Percentiles rank a stretch among this genome's conserved stretches.
Evolutionary conservation across 2,113 vertebrate genomes (phyloP).

Genomic region (Tylochromis polylepis): DNA sequence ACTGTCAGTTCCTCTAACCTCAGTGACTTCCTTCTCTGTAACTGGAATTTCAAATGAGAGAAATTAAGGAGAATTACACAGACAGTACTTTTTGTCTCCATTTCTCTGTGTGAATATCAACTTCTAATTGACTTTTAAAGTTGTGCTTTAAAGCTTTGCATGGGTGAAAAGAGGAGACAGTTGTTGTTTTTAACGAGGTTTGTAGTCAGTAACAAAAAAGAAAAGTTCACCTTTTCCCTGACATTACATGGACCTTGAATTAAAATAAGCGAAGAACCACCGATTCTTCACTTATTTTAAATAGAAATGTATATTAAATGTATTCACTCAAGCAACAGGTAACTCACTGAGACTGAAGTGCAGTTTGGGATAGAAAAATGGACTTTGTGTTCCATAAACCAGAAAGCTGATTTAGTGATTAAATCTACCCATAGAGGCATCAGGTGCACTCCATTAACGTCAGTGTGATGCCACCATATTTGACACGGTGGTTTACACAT

Average conservation of each 20-base stretch:
- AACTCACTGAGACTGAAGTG: not conserved
- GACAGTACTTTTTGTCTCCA: not conserved
- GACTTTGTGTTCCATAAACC: not conserved
- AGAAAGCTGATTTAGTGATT: not conserved
- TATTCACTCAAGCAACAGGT: not conserved
- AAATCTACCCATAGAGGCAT: not conserved
- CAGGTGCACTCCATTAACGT: not conserved
- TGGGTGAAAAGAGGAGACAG: not conserved
- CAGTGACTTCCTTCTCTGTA: not conserved
- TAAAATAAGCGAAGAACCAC: not conserved
- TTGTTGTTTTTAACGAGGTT: not conserved
- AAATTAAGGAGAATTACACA: slow-evolving; percentile 1
- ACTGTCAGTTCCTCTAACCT: slow-evolving; percentile 21
- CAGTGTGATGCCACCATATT: not conserved
- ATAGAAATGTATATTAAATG: not conserved
- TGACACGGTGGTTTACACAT: not conserved
- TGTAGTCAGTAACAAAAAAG: not conserved
- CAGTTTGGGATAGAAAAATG: not conserved
- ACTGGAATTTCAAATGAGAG: slow-evolving; percentile 22
- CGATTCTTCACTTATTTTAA: not conserved
- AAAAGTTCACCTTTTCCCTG: not conserved
- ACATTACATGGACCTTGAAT: not conserved
- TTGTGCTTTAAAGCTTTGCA: not conserved
- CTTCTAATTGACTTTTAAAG: not conserved
- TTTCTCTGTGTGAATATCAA: not conserved